These are phyloP conservation scores for Paelopatides confundens DNA, from an alignment of 53 echinoderm and acorn worm species.

Conservation along the genomic window DNA sequence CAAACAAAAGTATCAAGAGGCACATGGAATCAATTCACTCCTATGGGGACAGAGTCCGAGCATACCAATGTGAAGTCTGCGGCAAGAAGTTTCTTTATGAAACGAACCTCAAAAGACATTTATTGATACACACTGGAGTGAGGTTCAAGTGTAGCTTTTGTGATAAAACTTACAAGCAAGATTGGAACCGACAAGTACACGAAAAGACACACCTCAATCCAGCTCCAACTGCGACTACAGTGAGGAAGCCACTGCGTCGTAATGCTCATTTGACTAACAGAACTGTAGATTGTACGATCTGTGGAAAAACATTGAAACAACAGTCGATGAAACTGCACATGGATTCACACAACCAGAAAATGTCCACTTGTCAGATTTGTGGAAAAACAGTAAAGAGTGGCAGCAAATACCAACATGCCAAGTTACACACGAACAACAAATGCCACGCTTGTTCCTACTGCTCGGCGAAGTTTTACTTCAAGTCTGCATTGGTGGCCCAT, in stretches of 20 bases:
- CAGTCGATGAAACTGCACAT: slow-evolving; percentile 25
- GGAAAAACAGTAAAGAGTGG: background rate
- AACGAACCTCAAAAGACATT: slow-evolving; percentile 11
- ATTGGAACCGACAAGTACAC: slow-evolving; percentile 35
- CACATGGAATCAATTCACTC: slow-evolving; percentile 26
- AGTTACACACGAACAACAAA: slow-evolving; percentile 29
- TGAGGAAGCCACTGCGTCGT: background rate
- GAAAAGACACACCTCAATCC: slow-evolving; percentile 28
- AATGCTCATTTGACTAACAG: background rate
- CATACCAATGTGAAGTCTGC: background rate
- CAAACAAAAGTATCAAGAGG: slow-evolving; percentile 24
- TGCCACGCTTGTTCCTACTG: slow-evolving; percentile 3
- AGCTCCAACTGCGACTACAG: background rate
- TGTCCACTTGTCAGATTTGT: slow-evolving; percentile 28
- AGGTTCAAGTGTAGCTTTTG: slow-evolving; percentile 17
- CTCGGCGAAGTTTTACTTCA: background rate
- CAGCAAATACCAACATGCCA: background rate
- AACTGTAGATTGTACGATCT: background rate
- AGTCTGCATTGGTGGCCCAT: background rate
- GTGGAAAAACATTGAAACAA: slow-evolving; percentile 28
- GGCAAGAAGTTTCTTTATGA: slow-evolving; percentile 3
- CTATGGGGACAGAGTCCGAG: background rate
- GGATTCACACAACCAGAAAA: slow-evolving; percentile 28
- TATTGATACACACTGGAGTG: slow-evolving; percentile 7
- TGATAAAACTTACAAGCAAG: slow-evolving; percentile 39